These are phyloP conservation scores for Corythaeola cristata DNA, from an alignment of 2,113 vertebrate species.

Conservation along the genomic window DNA sequence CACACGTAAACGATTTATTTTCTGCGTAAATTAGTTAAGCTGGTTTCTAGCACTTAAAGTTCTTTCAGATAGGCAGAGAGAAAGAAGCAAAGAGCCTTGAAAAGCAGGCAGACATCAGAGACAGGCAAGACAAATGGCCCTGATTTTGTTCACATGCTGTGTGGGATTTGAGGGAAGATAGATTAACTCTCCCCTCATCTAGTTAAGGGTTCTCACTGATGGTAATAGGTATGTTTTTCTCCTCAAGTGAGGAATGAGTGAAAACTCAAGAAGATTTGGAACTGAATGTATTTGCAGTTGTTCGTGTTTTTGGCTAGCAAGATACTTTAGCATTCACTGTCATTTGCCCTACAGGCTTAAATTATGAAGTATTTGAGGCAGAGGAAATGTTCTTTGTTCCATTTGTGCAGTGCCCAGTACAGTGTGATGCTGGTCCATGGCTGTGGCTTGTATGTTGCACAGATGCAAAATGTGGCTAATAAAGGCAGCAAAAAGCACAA, in stretches of 20 bases:
- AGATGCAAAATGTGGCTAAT: background rate
- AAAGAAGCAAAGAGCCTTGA: background rate
- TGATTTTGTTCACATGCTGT: background rate
- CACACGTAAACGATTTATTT: background rate
- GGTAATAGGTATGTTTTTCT: background rate
- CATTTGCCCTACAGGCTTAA: background rate
- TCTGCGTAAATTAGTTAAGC: background rate
- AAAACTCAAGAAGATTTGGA: background rate
- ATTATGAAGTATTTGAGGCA: background rate
- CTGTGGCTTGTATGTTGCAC: background rate
- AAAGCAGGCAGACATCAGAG: background rate
- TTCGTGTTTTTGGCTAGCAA: background rate
- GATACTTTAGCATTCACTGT: background rate
- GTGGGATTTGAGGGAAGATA: background rate
- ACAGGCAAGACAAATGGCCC: background rate
- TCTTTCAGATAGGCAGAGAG: background rate
- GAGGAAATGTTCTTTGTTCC: background rate
- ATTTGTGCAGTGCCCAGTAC: background rate
- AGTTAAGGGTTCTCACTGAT: background rate
- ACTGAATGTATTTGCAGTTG: background rate
- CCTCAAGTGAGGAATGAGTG: background rate
- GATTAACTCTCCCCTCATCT: constrained; percentile 4
- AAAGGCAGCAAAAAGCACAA: background rate
- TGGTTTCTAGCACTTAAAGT: background rate
- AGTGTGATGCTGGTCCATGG: background rate